Conservation (phyloP, 2,797 vertebrate species). For the Pelodytes ibericus region DNA sequence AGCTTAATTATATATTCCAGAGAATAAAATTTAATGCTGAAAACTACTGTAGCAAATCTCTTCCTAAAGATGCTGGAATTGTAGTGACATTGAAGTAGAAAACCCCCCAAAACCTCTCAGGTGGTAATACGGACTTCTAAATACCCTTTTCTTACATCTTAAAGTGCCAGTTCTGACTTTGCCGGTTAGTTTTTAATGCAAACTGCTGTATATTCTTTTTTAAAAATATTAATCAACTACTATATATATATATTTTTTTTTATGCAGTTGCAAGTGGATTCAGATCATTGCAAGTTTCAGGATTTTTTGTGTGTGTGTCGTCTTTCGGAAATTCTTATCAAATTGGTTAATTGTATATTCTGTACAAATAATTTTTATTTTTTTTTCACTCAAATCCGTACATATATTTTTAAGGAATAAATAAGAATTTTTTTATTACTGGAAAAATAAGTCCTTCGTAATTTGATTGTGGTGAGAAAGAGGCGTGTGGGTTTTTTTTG, state of each 20-base stretch:
- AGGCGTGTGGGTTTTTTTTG: too few relatives aligned
- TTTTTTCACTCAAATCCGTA: too few relatives aligned
- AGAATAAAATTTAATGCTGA: too few relatives aligned
- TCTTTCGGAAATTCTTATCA: background rate
- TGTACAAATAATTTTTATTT: background rate
- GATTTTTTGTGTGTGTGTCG: background rate
- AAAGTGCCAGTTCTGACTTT: background rate
- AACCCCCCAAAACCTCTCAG: slow-evolving; percentile 31
- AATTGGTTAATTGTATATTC: background rate
- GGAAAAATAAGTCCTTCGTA: too few relatives aligned
- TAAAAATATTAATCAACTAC: background rate
- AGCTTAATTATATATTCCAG: too few relatives aligned
- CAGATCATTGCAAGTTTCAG: background rate
- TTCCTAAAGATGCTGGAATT: too few relatives aligned
- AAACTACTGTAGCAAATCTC: too few relatives aligned
- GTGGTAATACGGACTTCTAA: background rate
- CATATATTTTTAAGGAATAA: too few relatives aligned
- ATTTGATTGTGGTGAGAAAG: too few relatives aligned
- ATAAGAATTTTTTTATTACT: too few relatives aligned
- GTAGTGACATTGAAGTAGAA: too few relatives aligned
- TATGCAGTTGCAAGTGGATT: background rate
- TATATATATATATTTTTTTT: slow-evolving; percentile 12
- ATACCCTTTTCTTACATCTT: background rate
- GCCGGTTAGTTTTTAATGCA: background rate
- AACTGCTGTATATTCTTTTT: background rate